Evolutionary conservation across 2,888 invertebrate species (phyloP).

Genomic region (Ecdyonurus torrentis): DNA sequence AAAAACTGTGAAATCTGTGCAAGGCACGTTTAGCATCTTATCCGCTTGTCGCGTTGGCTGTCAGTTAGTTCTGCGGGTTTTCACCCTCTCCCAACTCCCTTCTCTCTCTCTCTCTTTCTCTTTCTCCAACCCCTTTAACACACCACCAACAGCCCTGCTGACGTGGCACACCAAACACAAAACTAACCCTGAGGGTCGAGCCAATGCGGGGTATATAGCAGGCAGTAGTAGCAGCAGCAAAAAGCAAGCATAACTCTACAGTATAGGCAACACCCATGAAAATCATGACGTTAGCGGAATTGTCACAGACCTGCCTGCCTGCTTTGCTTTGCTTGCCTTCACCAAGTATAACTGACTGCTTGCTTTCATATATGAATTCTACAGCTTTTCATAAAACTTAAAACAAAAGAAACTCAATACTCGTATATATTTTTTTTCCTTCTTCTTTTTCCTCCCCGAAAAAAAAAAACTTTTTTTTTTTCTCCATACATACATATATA

Average conservation of each 20-base stretch:
- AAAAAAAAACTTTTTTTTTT: too few relatives aligned
- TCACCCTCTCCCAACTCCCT: too few relatives aligned
- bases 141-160: not conserved
- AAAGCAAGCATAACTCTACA: not conserved
- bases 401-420: not conserved
- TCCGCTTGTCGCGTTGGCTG: not conserved
- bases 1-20: not conserved
- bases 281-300: not conserved
- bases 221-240: too few relatives aligned
- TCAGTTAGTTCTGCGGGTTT: not conserved
- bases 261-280: not conserved
- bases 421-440: not conserved
- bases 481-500: too few relatives aligned
- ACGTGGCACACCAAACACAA: not conserved
- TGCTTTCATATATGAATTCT: not conserved
- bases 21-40: not conserved
- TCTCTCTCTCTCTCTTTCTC: too few relatives aligned
- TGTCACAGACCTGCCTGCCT: not conserved
- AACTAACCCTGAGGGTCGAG: not conserved
- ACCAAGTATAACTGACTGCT: too few relatives aligned
- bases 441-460: too few relatives aligned
- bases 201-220: too few relatives aligned
- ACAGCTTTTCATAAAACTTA: not conserved
- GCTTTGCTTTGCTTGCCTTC: too few relatives aligned
- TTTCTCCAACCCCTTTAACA: not conserved